These are phyloP conservation scores for Eristalis intricaria DNA, from an alignment of 2,888 invertebrate species.

Conservation along the genomic window DNA sequence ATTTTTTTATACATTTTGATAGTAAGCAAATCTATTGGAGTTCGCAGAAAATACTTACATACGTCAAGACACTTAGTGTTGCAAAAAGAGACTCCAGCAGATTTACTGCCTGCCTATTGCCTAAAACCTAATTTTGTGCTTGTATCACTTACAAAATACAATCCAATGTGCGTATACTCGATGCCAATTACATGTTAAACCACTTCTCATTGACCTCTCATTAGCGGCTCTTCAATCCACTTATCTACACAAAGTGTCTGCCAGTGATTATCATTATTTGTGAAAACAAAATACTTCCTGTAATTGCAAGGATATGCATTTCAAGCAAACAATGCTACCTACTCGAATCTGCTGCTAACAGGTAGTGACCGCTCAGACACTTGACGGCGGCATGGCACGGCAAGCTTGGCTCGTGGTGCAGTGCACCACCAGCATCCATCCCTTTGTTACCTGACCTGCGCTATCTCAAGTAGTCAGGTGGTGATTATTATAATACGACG, in stretches of 20 bases:
- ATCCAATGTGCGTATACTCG: no score
- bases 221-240: background rate
- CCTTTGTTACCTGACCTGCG: slow-evolving; percentile 57
- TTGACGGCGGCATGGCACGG: slow-evolving; percentile 43
- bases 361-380: slow-evolving; percentile 48
- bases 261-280: slow-evolving; percentile 26
- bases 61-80: no score
- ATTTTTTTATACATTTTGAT: no score
- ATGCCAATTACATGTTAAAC: no score
- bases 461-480: slow-evolving; percentile 67
- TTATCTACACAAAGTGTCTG: background rate
- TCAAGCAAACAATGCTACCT: slow-evolving; percentile 22
- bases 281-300: slow-evolving; percentile 50
- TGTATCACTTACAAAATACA: no score
- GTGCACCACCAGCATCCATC: slow-evolving; percentile 19
- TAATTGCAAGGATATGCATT: slow-evolving; percentile 9
- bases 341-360: slow-evolving; percentile 50
- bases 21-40: no score
- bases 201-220: no score
- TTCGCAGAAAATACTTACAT: no score
- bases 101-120: no score
- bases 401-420: slow-evolving; percentile 38
- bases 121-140: no score
- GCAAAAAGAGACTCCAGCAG: no score
- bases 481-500: slow-evolving; percentile 57